phyloP scores from a whole-genome alignment of 2,888 invertebrate genomes.

The Liposcelis brunnea region DNA sequence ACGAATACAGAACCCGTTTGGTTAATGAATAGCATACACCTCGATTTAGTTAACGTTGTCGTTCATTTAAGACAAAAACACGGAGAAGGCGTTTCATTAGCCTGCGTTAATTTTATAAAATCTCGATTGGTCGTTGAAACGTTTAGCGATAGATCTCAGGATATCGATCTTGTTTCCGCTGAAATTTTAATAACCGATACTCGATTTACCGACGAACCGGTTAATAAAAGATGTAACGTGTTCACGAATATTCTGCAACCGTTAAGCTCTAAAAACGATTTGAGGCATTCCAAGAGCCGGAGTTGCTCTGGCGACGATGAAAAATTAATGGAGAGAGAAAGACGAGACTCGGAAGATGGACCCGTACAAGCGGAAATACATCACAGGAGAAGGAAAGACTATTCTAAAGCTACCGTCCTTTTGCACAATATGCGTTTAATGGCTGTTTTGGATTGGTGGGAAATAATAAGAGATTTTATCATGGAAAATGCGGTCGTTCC shows the following conservation, averaged over 20 bases:
- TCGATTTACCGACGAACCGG: constrained; percentile 40
- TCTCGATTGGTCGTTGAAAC: constrained; percentile 73
- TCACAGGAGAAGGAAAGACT: constrained; percentile 47
- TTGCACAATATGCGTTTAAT: constrained; percentile 90
- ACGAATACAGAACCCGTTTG: constrained; percentile 31
- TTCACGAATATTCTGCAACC: constrained; percentile 80
- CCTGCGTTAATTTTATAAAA: constrained; percentile 81
- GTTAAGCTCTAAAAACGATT: constrained; percentile 31
- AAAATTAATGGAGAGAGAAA: constrained; percentile 1
- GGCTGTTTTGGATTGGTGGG: constrained; percentile 88
- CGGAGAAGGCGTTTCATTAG: constrained; percentile 38
- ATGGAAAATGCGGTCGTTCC: constrained; percentile 31
- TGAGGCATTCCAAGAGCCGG: constrained; percentile 1
- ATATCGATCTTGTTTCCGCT: constrained; percentile 82
- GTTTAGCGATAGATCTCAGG: constrained; percentile 75
- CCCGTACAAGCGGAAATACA: constrained; percentile 59
- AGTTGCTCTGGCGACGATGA: background rate
- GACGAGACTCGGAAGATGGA: constrained; percentile 23
- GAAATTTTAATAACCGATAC: constrained; percentile 72
- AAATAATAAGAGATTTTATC: constrained; percentile 64
- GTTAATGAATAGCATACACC: constrained; percentile 58
- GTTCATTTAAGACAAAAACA: constrained; percentile 47
- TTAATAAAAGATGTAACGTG: constrained; percentile 60
- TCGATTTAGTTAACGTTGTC: constrained; percentile 75
- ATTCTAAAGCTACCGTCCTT: constrained; percentile 67